These are phyloP conservation scores for Nephrotoma appendiculata DNA, from an alignment of 2,888 invertebrate species.

Conservation along the genomic window DNA sequence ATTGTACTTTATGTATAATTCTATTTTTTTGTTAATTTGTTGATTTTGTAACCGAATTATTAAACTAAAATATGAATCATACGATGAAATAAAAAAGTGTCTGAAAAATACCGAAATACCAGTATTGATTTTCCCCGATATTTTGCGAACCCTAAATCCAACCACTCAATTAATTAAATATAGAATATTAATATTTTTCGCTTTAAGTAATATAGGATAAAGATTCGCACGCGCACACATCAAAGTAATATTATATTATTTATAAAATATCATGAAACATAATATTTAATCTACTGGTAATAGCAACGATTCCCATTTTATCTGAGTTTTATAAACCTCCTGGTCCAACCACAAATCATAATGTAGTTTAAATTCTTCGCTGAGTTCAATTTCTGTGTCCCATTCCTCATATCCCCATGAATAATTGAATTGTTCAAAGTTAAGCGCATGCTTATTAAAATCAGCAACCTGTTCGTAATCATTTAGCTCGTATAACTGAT, in stretches of 20 bases:
- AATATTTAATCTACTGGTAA: neutral
- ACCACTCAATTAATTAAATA: neutral
- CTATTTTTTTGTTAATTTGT: neutral
- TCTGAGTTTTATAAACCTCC: constrained; percentile 82
- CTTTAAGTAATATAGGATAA: no score
- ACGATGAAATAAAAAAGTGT: neutral
- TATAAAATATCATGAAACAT: neutral
- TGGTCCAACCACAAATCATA: constrained; percentile 93
- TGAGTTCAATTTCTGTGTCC: constrained; percentile 49
- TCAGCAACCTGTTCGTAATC: constrained; percentile 9
- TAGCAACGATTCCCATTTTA: constrained; percentile 51
- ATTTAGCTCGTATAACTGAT: constrained; percentile 4
- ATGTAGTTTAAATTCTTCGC: constrained; percentile 83
- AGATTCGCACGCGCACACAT: no score
- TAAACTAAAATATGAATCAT: neutral
- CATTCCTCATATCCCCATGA: constrained; percentile 30
- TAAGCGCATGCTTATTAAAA: constrained; percentile 13
- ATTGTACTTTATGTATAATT: neutral
- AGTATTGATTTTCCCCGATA: neutral
- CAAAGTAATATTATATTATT: no score
- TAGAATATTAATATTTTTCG: no score
- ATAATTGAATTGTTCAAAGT: constrained; percentile 15
- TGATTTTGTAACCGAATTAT: neutral
- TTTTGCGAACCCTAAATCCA: neutral
- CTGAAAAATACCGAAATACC: neutral